Percentiles rank a stretch among this genome's conserved stretches.
These are phyloP conservation scores for Eurystomus glaucurus DNA, from an alignment of 2,797 vertebrate species.

Conservation along the genomic window DNA sequence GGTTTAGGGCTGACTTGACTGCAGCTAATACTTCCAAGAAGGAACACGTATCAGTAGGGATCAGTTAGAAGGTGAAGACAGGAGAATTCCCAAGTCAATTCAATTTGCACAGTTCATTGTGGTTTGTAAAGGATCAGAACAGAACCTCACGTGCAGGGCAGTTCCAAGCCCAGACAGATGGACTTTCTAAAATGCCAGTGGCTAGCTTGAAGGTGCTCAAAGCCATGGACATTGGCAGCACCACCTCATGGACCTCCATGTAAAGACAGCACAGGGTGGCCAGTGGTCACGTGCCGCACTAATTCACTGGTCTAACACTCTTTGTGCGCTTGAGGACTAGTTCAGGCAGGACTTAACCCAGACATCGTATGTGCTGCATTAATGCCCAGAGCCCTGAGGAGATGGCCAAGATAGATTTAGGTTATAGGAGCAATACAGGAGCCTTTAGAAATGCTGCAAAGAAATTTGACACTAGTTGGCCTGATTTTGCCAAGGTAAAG, in stretches of 20 bases:
- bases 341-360: not conserved
- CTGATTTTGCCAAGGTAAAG: constrained; percentile 1
- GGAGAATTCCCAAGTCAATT: not conserved
- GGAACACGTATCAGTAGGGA: not conserved
- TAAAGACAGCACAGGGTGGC: fast-evolving
- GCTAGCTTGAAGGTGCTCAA: not conserved
- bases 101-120: not conserved
- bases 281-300: fast-evolving
- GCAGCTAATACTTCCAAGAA: not conserved
- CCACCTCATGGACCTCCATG: fast-evolving
- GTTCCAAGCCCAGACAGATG: not conserved
- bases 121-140: not conserved
- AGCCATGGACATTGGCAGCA: not conserved
- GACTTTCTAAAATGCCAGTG: not conserved
- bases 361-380: fast-evolving
- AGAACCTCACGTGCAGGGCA: not conserved
- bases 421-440: not conserved
- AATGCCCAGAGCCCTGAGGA: not conserved
- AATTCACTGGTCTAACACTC: too few species aligned
- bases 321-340: not conserved
- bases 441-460: not conserved
- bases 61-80: not conserved
- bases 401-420: not conserved
- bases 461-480: not conserved
- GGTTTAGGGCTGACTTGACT: not conserved